Conservation (phyloP, 2,888 invertebrate species). For the Vannuccia rotundouncinata region DNA sequence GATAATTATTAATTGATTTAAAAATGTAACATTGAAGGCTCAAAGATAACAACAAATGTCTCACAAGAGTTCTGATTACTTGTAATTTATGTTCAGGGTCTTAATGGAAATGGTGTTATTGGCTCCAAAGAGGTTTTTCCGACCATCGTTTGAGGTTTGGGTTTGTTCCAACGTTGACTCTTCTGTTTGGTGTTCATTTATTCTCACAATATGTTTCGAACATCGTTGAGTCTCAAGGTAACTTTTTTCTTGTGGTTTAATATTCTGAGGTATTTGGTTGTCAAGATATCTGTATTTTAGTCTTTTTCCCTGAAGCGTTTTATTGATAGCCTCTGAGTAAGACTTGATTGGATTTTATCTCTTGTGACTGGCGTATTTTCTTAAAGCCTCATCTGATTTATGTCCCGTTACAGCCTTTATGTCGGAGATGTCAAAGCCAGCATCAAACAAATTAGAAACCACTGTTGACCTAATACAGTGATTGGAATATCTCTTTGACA, state of each 20-base stretch:
- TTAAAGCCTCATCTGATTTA: too few relatives aligned
- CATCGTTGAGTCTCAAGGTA: background rate
- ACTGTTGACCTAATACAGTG: conserved; percentile 6
- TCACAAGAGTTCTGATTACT: background rate
- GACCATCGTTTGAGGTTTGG: background rate
- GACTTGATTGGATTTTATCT: background rate
- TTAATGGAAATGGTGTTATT: background rate
- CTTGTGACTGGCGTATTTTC: conserved; percentile 1
- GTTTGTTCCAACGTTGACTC: background rate
- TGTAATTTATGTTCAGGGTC: background rate
- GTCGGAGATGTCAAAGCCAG: background rate
- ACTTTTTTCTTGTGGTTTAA: background rate
- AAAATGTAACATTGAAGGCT: background rate
- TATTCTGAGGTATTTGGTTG: too few relatives aligned
- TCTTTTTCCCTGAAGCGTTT: background rate
- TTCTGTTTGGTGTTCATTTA: background rate
- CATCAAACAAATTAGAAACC: conserved; percentile 13
- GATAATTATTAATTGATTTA: background rate
- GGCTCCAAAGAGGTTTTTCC: background rate
- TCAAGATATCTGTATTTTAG: background rate
- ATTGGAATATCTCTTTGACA: conserved; percentile 16
- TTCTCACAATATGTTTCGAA: background rate
- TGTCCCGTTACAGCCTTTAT: background rate
- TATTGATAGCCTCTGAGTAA: background rate
- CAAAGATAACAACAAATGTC: background rate